phyloP scores from a whole-genome alignment of 2,113 vertebrate genomes.

The Aspidoscelis tigris region DNA sequence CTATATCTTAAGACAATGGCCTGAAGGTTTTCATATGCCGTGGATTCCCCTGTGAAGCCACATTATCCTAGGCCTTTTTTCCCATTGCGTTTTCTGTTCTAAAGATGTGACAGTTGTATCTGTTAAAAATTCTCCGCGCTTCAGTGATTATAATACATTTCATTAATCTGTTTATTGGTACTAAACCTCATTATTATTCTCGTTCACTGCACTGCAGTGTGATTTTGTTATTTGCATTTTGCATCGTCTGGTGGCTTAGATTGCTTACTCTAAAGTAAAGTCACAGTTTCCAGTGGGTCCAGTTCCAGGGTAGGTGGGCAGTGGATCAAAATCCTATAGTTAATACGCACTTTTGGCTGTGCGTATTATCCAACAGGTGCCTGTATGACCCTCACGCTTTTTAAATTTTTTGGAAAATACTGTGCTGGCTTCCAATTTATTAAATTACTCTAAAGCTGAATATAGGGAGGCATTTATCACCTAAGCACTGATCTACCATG shows the following conservation, averaged over 20 bases:
- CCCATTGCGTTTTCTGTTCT: neutral
- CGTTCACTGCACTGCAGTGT: neutral
- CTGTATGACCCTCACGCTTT: slow-evolving; percentile 5
- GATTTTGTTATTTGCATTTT: neutral
- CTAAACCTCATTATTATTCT: neutral
- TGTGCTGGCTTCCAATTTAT: slow-evolving; percentile 30
- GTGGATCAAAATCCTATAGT: neutral
- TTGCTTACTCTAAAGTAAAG: neutral
- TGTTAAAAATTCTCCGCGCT: slow-evolving; percentile 17
- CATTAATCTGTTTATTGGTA: slow-evolving; percentile 1
- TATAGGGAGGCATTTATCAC: neutral
- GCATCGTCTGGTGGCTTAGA: neutral
- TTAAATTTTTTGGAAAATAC: slow-evolving; percentile 8
- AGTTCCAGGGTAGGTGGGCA: neutral
- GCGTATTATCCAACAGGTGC: neutral
- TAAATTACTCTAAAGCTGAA: slow-evolving; percentile 25
- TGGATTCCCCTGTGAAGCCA: neutral
- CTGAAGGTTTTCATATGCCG: neutral
- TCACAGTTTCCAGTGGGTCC: neutral
- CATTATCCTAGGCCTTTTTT: neutral
- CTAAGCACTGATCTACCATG: slow-evolving; percentile 10
- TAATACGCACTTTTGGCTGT: neutral
- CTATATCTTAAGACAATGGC: neutral
- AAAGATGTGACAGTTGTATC: neutral
- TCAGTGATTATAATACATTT: neutral